phyloP scores from a whole-genome alignment of 53 echinoderm and acorn worm genomes.

The Apostichopus leukothele region DNA sequence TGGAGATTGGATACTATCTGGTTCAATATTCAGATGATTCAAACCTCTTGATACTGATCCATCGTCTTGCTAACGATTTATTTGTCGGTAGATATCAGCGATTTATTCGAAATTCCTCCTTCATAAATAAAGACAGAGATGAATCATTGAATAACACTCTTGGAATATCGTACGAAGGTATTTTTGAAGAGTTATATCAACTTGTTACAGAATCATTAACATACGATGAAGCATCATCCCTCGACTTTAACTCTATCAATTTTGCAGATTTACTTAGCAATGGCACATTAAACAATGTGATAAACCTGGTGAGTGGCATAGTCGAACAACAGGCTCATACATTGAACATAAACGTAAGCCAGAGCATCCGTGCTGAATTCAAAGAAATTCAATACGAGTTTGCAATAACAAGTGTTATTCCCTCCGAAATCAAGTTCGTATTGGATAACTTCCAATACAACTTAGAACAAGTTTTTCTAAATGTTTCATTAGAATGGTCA shows the following conservation, averaged over 20 bases:
- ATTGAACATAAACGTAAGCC: neutral
- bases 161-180: neutral
- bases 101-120: no score
- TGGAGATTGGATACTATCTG: neutral
- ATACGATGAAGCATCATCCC: no score
- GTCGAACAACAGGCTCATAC: neutral
- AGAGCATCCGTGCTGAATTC: neutral
- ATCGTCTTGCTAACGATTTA: neutral
- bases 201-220: neutral
- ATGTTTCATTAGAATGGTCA: neutral
- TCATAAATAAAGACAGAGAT: neutral
- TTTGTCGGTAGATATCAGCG: neutral
- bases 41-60: neutral
- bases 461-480: neutral
- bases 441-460: neutral
- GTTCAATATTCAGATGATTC: neutral
- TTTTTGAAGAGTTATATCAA: neutral
- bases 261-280: neutral
- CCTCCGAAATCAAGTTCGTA: neutral
- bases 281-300: neutral
- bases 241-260: neutral
- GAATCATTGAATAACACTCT: neutral
- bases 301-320: neutral
- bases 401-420: neutral
- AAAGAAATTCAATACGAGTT: neutral